Evolutionary conservation across 2,113 vertebrate species (phyloP).

Genomic region (Phasianus colchicus): DNA sequence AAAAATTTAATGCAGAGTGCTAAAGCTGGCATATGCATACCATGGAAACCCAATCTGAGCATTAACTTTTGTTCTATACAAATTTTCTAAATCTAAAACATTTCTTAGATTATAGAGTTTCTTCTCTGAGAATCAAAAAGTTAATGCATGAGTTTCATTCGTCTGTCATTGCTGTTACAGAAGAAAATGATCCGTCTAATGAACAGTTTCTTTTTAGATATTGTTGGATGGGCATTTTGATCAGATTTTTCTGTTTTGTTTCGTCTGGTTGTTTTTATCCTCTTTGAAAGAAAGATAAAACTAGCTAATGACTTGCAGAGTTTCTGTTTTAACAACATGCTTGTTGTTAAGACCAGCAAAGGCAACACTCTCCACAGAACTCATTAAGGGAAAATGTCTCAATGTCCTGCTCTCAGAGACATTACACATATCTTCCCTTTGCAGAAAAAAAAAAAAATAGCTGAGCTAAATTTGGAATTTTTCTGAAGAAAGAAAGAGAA

Average conservation of each 20-base stretch:
- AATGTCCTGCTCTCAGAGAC: neutral
- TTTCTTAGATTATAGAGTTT: neutral
- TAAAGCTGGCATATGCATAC: neutral
- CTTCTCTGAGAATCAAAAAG: neutral
- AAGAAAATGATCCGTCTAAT: neutral
- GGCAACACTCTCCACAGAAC: neutral
- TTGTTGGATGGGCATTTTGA: neutral
- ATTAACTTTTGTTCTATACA: neutral
- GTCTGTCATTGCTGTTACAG: neutral
- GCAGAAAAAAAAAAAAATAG: neutral
- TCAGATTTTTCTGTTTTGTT: neutral
- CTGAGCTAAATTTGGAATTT: conserved; percentile 3
- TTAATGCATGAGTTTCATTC: neutral
- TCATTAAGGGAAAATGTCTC: neutral
- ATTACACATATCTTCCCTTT: neutral
- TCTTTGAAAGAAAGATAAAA: conserved; percentile 26
- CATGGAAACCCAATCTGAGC: neutral
- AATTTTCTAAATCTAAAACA: neutral
- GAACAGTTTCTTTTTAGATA: neutral
- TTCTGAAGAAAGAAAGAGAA: neutral
- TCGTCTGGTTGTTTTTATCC: neutral
- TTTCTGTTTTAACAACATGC: neutral
- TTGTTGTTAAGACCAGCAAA: neutral
- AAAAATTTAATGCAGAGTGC: neutral
- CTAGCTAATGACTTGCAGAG: neutral